Percentiles rank a stretch among this genome's conserved stretches.
Conservation (phyloP, 2,113 vertebrate species). For the Platysternon megacephalum region DNA sequence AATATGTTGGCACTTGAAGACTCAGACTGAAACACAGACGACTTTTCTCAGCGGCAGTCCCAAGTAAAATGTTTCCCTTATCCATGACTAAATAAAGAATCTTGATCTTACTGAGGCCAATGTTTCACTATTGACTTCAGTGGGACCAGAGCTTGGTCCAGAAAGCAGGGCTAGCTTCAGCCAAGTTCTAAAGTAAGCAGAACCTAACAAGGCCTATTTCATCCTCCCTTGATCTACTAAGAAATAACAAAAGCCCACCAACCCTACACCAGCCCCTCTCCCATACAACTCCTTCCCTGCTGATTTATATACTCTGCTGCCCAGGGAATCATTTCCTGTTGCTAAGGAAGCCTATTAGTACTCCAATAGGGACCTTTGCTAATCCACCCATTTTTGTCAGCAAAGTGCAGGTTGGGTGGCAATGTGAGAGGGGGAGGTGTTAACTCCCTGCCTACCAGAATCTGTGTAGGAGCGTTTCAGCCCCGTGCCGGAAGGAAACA, state of each 20-base stretch:
- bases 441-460: neutral
- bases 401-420: neutral
- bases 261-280: neutral
- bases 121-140: slow-evolving; percentile 13
- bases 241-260: neutral
- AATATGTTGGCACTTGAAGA: slow-evolving; percentile 10
- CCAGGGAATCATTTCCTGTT: neutral
- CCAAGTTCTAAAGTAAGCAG: slow-evolving; percentile 35
- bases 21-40: slow-evolving; percentile 54
- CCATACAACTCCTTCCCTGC: neutral
- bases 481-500: neutral
- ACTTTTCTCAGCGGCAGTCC: slow-evolving; percentile 59
- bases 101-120: slow-evolving; percentile 33
- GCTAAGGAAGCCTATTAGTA: neutral
- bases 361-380: slow-evolving; percentile 35
- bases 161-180: slow-evolving; percentile 55
- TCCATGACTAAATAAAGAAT: slow-evolving; percentile 44
- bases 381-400: slow-evolving; percentile 52
- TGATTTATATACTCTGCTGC: neutral
- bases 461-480: neutral
- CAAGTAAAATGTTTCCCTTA: slow-evolving; percentile 61
- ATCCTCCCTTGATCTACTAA: neutral
- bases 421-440: neutral
- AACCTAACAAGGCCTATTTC: slow-evolving; percentile 34
- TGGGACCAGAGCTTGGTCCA: slow-evolving; percentile 29